A percentile compares a stretch with the other conserved stretches of the same genome.
Evolutionary conservation across 1,140 invertebrate genomes (phyloP).

Genomic region (Lethocerus indicus): DNA sequence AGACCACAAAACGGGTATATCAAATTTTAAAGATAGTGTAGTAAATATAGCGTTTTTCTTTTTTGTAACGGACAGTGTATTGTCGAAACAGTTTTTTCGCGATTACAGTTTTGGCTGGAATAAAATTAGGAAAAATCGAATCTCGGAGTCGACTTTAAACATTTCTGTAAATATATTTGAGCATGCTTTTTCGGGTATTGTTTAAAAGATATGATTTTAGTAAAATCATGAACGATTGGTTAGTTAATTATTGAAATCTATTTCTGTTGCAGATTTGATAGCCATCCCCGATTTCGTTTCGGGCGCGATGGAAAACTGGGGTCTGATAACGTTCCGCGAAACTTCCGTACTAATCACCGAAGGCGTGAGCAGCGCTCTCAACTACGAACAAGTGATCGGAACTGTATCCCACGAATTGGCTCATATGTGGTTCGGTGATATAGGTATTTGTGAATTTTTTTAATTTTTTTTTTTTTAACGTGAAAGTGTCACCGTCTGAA

Average conservation of each 20-base stretch:
- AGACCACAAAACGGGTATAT: no score
- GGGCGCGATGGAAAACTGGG: conserved; percentile 94
- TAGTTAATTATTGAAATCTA: no score
- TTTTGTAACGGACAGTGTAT: not conserved
- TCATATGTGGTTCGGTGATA: conserved; percentile 84
- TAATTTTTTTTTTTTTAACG: not conserved
- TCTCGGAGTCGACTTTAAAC: no score
- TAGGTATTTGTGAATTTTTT: conserved; percentile 32
- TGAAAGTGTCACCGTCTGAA: no score
- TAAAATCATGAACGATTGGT: no score
- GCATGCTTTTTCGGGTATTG: no score
- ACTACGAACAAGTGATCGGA: conserved; percentile 59
- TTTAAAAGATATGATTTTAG: no score
- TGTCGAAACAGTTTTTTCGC: not conserved
- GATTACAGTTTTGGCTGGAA: not conserved
- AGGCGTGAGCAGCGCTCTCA: conserved; percentile 43
- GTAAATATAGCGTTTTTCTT: not conserved
- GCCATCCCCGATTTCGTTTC: conserved; percentile 90
- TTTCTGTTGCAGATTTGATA: conserved; percentile 56
- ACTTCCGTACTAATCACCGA: conserved; percentile 59
- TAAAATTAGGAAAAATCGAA: no score
- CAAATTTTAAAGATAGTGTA: not conserved
- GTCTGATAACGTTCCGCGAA: conserved; percentile 68
- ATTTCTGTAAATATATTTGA: no score
- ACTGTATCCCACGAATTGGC: conserved; percentile 83